Evolutionary conservation across 2,888 invertebrate genomes (phyloP).

Genomic region (Andrena camellia): DNA sequence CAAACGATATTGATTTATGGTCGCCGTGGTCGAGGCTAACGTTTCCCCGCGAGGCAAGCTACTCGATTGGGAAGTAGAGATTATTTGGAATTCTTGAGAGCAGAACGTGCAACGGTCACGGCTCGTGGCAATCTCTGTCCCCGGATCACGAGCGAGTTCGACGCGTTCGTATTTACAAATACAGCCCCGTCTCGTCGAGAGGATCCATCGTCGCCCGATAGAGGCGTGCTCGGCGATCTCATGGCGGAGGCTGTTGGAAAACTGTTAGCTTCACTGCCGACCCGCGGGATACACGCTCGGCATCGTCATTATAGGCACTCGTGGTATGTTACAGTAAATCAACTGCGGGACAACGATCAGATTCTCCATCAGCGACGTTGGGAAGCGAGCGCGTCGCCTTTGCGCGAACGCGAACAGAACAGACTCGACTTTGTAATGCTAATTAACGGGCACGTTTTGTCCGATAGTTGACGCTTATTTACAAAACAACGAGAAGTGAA

Average conservation of each 20-base stretch:
- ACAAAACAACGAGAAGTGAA: slow-evolving; percentile 75
- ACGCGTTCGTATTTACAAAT: slow-evolving; percentile 49
- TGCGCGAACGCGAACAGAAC: neutral
- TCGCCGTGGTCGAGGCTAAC: slow-evolving; percentile 47
- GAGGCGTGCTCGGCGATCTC: slow-evolving; percentile 12
- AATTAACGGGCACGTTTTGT: slow-evolving; percentile 78
- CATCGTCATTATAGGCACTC: slow-evolving; percentile 70
- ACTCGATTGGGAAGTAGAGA: slow-evolving; percentile 31
- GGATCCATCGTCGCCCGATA: slow-evolving; percentile 16
- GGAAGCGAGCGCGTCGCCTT: neutral
- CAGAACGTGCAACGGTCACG: slow-evolving; percentile 36
- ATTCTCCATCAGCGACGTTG: neutral
- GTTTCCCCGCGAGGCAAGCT: slow-evolving; percentile 35
- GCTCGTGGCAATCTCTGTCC: slow-evolving; percentile 20
- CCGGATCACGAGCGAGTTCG: slow-evolving; percentile 23
- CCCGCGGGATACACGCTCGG: slow-evolving; percentile 39
- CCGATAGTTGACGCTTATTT: slow-evolving; percentile 78
- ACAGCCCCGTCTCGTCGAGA: slow-evolving; percentile 17
- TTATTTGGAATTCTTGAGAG: slow-evolving; percentile 45
- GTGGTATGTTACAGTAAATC: slow-evolving; percentile 63
- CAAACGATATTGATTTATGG: slow-evolving; percentile 54
- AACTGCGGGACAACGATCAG: slow-evolving; percentile 41
- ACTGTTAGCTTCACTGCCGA: slow-evolving; percentile 13
- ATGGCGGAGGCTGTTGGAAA: slow-evolving; percentile 17
- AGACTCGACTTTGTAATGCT: neutral